These are phyloP conservation scores for Chelon auratus DNA, from an alignment of 2,797 vertebrate species.

Conservation along the genomic window DNA sequence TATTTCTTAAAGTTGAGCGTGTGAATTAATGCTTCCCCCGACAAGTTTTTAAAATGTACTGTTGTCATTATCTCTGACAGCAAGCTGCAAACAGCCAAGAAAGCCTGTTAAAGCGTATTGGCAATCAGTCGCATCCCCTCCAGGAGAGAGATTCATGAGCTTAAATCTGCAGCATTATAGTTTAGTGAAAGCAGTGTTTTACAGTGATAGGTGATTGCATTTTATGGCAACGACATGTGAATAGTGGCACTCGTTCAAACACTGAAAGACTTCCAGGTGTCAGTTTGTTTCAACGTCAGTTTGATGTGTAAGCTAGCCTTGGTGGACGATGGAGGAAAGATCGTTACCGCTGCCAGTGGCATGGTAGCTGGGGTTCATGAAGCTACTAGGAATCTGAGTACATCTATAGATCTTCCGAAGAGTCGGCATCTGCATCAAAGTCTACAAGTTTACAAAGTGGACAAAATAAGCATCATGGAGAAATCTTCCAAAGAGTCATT, in stretches of 20 bases:
- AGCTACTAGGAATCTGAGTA: too few relatives aligned
- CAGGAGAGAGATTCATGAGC: constrained; percentile 38
- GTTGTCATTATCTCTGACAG: constrained; percentile 36
- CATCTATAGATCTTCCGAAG: too few relatives aligned
- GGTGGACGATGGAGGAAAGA: too few relatives aligned
- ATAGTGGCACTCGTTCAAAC: not conserved
- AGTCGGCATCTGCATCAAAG: too few relatives aligned
- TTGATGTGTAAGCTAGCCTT: too few relatives aligned
- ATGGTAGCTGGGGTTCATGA: too few relatives aligned
- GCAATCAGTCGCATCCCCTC: constrained; percentile 28
- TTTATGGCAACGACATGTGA: not conserved
- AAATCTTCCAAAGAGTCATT: too few relatives aligned
- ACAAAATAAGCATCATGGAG: too few relatives aligned
- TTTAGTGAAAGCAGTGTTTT: constrained; percentile 17
- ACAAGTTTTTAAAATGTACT: constrained; percentile 33
- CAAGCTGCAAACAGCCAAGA: constrained; percentile 27
- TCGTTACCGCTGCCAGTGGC: too few relatives aligned
- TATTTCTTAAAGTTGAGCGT: constrained; percentile 7
- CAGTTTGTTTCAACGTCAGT: too few relatives aligned
- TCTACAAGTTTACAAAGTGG: too few relatives aligned
- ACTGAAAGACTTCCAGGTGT: too few relatives aligned
- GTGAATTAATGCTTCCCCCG: constrained; percentile 21
- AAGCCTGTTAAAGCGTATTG: constrained; percentile 39
- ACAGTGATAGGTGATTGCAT: constrained; percentile 5
- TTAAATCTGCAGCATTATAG: constrained; percentile 15